phyloP scores from a whole-genome alignment of 1,140 invertebrate species.

The Drosophila erecta region DNA sequence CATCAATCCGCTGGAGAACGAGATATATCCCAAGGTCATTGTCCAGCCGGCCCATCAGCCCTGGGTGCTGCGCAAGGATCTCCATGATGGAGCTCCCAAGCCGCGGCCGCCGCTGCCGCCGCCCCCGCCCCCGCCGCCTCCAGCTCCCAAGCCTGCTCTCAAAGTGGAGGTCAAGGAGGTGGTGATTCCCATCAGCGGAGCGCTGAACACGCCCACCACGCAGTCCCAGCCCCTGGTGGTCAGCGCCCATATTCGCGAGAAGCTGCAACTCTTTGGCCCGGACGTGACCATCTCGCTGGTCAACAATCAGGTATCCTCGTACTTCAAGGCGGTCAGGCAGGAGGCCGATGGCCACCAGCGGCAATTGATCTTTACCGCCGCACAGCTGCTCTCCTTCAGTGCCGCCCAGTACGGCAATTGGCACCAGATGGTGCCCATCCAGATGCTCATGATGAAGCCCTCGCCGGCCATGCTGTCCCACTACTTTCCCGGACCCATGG shows the following conservation, averaged over 20 bases:
- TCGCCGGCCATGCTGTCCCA: background rate
- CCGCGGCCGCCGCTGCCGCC: too few relatives aligned
- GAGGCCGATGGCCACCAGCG: conserved; percentile 6
- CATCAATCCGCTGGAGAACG: conserved; percentile 36
- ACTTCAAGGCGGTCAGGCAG: conserved; percentile 8
- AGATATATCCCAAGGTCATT: conserved; percentile 35
- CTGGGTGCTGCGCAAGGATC: conserved; percentile 8
- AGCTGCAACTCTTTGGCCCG: conserved; percentile 21
- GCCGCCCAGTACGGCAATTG: background rate
- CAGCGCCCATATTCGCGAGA: background rate
- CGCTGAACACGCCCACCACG: background rate
- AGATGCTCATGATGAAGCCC: background rate
- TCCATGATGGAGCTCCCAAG: background rate
- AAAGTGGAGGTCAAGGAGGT: background rate
- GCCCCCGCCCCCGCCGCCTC: too few relatives aligned
- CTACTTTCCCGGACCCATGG: background rate
- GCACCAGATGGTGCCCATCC: background rate
- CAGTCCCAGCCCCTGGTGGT: background rate
- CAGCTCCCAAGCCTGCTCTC: background rate
- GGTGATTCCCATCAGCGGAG: background rate
- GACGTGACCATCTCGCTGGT: conserved; percentile 4
- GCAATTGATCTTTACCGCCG: background rate
- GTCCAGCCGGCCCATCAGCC: conserved; percentile 16
- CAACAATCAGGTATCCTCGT: background rate
- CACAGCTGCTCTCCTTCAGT: conserved; percentile 12